Evolutionary conservation across 2,888 invertebrate species (phyloP), one percentile per base, ranked within the genome.

Genomic region (Phasia obesa): DNA sequence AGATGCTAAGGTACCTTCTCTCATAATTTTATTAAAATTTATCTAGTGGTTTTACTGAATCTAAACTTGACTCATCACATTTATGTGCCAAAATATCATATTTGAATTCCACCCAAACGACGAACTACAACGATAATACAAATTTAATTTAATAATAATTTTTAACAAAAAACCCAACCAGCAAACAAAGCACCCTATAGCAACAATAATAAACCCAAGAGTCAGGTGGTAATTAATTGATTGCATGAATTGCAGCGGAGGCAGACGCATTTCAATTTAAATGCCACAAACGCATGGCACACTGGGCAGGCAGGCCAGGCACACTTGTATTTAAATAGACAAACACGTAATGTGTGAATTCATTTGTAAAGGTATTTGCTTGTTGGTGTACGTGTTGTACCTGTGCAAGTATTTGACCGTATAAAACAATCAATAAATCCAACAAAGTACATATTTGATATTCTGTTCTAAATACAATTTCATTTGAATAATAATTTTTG

Each of bases 181-280:
- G 9, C 17, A 47, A 47, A n/a, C n/a, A 47, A 47, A 47, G 5
- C 6, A 47, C n/a, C 2, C 17, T 47, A 7, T 17, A 47, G 2
- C 7, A 60, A 21, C 7, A 60, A 21, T 11, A 60, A 55, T 7
- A 57, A 57, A 57, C 19, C n/a, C 2, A 4, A 19, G 13, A 49
- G 59, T 44, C 47, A 65, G 71, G 71, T 79, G 71, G 78, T 31
- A 57, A 73, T 35, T 71, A 71, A 59, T 47, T 55, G 53, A 62
- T 69, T 19, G 62, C 35, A 9, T 65, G 59, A 19, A 15, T 65
- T 71, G 70, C 21, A 44, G 42, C 38, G 21, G 23, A 55, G 55
- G n/a, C 31, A 31, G 51, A 59, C 64, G 25, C 21, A 65, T 42
- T 79, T 49, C 42, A 65, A 73, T 65, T 73, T 51, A 73, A 77